phyloP scores from a whole-genome alignment of 2,113 vertebrate species.

The Scomber japonicus region DNA sequence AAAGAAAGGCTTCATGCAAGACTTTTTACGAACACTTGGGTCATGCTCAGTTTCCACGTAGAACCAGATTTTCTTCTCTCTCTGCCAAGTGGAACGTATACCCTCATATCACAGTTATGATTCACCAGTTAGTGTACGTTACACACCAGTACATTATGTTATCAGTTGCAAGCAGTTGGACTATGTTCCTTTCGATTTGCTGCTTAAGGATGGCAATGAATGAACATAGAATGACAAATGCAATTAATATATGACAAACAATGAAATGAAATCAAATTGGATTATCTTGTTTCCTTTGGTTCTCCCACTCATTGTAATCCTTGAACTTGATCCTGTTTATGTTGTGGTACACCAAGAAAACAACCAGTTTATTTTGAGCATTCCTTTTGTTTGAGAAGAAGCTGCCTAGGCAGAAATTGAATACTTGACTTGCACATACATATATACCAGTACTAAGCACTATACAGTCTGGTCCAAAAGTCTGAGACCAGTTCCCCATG shows the following conservation, averaged over 20 bases:
- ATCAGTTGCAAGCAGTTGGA: background rate
- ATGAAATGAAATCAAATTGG: background rate
- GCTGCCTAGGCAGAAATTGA: too few species aligned
- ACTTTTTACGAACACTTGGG: background rate
- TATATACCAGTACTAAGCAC: too few species aligned
- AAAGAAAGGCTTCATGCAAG: background rate
- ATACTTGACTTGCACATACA: too few species aligned
- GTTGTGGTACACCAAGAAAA: background rate
- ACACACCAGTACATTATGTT: conserved; percentile 14
- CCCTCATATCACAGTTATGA: background rate
- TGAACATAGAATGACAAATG: background rate
- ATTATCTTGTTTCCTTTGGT: background rate
- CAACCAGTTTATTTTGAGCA: background rate
- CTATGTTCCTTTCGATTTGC: background rate
- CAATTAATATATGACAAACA: background rate
- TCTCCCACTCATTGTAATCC: background rate
- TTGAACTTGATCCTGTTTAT: background rate
- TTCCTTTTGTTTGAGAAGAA: too few species aligned
- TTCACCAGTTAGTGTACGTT: background rate
- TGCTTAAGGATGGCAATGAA: background rate
- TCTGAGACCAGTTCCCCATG: too few species aligned
- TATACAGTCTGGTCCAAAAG: too few species aligned
- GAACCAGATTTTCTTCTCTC: conserved; percentile 74
- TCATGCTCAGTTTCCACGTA: background rate
- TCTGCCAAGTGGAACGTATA: conserved; percentile 49